phyloP scores from a whole-genome alignment of 2,113 vertebrate species.

The Cheilinus undulatus region DNA sequence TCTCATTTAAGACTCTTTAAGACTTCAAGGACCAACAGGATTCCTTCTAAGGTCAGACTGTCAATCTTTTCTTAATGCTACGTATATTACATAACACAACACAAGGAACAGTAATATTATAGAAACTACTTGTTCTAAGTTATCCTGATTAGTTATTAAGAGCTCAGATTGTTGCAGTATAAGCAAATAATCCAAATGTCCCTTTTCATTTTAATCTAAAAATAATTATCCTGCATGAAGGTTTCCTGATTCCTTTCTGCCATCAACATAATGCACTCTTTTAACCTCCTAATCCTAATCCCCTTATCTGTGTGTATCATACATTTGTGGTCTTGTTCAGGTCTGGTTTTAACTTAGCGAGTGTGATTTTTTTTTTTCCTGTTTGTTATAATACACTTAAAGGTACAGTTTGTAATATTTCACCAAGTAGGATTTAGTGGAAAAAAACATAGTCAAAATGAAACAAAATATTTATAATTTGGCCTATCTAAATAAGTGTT shows the following conservation, averaged over 20 bases:
- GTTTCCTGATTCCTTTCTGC: conserved; percentile 21
- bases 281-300: conserved; percentile 41
- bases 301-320: conserved; percentile 47
- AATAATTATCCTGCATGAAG: background rate
- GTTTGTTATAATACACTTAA: background rate
- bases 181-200: background rate
- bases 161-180: background rate
- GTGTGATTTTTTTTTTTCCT: background rate
- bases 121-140: background rate
- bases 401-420: too few relatives aligned
- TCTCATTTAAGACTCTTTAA: too few relatives aligned
- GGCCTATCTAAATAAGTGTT: too few relatives aligned
- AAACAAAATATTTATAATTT: too few relatives aligned
- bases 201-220: background rate
- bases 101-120: background rate
- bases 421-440: too few relatives aligned
- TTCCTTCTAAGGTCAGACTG: too few relatives aligned
- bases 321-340: conserved; percentile 37
- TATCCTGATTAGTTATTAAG: background rate
- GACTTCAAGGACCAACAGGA: too few relatives aligned
- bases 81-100: background rate
- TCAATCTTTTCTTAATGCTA: too few relatives aligned
- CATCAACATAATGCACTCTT: conserved; percentile 21
- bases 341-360: conserved; percentile 18
- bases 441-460: too few relatives aligned